A percentile compares a stretch with the other conserved stretches of the same genome.
These are phyloP conservation scores for Pristionchus maxplancki DNA, from an alignment of 2,888 invertebrate genomes.

Conservation along the genomic window DNA sequence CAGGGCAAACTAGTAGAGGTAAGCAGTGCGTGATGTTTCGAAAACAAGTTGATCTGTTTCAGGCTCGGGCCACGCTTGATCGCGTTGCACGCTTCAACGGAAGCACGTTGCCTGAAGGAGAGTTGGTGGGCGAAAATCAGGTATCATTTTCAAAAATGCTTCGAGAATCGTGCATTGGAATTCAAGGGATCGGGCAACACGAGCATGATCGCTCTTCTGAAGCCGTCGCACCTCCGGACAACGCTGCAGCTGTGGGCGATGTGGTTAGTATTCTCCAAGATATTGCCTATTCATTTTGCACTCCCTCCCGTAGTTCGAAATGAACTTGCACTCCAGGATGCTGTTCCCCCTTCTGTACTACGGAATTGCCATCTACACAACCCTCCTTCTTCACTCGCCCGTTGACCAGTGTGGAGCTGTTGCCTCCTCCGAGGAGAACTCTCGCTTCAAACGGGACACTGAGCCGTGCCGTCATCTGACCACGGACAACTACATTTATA, in stretches of 20 bases:
- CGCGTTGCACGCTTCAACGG: background rate
- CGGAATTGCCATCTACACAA: background rate
- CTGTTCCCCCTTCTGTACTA: conserved; percentile 16
- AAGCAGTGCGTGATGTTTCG: background rate
- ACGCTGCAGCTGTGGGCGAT: conserved; percentile 4
- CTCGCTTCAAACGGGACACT: background rate
- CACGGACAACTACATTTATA: background rate
- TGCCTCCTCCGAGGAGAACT: too few species aligned
- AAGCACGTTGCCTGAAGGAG: background rate
- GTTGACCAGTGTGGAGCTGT: background rate
- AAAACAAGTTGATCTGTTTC: background rate
- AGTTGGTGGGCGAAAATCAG: background rate
- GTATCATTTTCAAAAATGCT: too few species aligned
- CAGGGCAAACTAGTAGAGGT: background rate
- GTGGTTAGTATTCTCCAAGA: too few species aligned
- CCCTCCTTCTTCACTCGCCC: background rate
- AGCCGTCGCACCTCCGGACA: background rate
- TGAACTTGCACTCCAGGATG: background rate
- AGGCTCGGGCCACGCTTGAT: background rate
- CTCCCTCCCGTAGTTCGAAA: too few species aligned
- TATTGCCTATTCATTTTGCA: too few species aligned
- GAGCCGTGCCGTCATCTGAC: background rate
- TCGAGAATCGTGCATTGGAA: too few species aligned
- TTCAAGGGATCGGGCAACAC: too few species aligned
- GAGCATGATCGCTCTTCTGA: background rate